Evolutionary conservation across 1,140 invertebrate genomes (phyloP).

Genomic region (Tetramorium simillimum): DNA sequence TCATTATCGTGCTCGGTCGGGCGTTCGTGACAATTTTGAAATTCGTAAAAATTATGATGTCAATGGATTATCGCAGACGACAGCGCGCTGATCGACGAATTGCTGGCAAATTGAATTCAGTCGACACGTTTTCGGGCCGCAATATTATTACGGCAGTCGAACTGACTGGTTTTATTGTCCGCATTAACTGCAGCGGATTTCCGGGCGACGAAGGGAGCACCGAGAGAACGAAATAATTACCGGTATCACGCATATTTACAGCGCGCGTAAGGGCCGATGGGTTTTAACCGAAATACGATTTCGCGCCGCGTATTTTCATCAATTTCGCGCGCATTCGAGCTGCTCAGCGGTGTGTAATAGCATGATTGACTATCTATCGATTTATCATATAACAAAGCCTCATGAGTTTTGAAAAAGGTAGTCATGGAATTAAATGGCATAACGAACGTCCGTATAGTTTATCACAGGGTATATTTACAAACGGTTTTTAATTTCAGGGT

Average conservation of each 20-base stretch:
- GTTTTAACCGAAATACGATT: conserved; percentile 43
- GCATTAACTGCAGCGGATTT: conserved; percentile 52
- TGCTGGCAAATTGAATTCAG: conserved; percentile 43
- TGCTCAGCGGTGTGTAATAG: conserved; percentile 25
- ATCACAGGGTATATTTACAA: background rate
- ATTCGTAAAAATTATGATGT: conserved; percentile 49
- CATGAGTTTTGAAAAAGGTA: conserved; percentile 13
- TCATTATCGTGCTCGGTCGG: background rate
- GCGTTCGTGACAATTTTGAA: background rate
- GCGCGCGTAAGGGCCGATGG: conserved; percentile 22
- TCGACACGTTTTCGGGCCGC: conserved; percentile 33
- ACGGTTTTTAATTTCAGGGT: background rate
- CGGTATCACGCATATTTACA: conserved; percentile 58
- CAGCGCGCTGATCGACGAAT: conserved; percentile 41
- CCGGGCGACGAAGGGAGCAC: conserved; percentile 22
- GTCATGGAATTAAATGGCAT: background rate
- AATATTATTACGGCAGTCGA: conserved; percentile 46
- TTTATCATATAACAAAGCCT: conserved; percentile 10
- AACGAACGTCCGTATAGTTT: background rate
- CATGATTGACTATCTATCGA: conserved; percentile 43
- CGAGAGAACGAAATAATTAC: conserved; percentile 53
- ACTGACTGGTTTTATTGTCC: conserved; percentile 50
- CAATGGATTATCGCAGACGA: conserved; percentile 15
- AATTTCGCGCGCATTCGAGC: conserved; percentile 53
- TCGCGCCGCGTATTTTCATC: conserved; percentile 46